These are phyloP conservation scores for Brachymystax lenok DNA, from an alignment of 2,797 vertebrate species.

Conservation along the genomic window DNA sequence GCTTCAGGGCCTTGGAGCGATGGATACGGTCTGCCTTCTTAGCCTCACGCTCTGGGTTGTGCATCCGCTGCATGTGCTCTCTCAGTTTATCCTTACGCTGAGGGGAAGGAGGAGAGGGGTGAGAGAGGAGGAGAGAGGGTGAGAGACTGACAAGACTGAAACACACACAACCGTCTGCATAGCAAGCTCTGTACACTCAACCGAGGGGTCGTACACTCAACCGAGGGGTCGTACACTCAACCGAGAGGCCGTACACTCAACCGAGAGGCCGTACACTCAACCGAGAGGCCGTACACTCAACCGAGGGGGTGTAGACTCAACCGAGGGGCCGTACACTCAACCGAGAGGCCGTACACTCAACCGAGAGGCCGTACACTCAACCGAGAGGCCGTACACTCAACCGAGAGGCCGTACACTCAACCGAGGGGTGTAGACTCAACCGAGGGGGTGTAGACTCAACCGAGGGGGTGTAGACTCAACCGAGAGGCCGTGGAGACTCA, in stretches of 20 bases:
- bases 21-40: constrained; percentile 94
- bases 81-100: constrained; percentile 97
- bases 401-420: neutral
- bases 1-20: constrained; percentile 91
- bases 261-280: no score
- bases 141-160: no score
- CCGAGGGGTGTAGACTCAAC: no score
- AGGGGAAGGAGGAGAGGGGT: constrained; percentile 5
- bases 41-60: constrained; percentile 95
- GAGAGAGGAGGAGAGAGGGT: constrained; percentile 4
- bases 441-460: neutral
- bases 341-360: no score
- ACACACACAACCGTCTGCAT: no score
- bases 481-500: no score
- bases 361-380: neutral
- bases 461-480: no score
- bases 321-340: neutral
- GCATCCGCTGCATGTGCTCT: constrained; percentile 99
- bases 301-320: no score
- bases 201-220: no score
- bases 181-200: no score
- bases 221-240: neutral
- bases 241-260: neutral
- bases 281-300: neutral
- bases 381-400: no score